Conservation (phyloP, 2,888 invertebrate genomes). For the Cyaniris semiargus region DNA sequence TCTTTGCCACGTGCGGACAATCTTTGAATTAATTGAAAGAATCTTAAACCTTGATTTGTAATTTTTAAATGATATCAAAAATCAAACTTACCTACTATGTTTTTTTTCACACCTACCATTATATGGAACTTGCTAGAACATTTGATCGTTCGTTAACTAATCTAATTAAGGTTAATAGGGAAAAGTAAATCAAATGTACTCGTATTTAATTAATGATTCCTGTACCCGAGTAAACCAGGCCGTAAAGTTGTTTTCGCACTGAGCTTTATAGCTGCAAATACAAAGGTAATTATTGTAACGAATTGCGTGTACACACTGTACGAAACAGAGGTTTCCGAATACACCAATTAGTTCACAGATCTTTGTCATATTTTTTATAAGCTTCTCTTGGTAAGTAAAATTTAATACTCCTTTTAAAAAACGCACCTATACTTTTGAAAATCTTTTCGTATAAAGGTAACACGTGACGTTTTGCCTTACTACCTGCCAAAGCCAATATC, state of each 20-base stretch:
- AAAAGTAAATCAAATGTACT: constrained; percentile 9
- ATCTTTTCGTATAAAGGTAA: too few relatives aligned
- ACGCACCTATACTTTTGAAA: too few relatives aligned
- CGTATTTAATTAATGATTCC: not conserved
- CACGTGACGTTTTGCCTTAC: too few relatives aligned
- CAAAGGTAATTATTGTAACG: constrained; percentile 15
- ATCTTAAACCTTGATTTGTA: too few relatives aligned
- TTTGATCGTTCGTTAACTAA: not conserved
- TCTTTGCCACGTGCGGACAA: too few relatives aligned
- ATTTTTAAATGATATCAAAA: not conserved
- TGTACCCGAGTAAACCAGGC: not conserved
- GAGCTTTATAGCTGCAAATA: not conserved
- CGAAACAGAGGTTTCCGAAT: too few relatives aligned
- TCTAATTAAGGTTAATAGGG: not conserved
- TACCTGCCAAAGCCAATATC: too few relatives aligned
- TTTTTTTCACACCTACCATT: not conserved
- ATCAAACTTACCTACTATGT: not conserved
- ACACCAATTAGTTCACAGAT: too few relatives aligned
- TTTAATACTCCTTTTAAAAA: too few relatives aligned
- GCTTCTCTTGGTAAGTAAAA: too few relatives aligned
- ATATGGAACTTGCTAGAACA: not conserved
- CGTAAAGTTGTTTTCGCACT: not conserved
- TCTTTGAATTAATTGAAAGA: too few relatives aligned
- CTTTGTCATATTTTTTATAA: too few relatives aligned
- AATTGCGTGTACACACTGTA: not conserved